Conservation (phyloP, 2,888 invertebrate species). For the Hypselothyrea guttata region DNA sequence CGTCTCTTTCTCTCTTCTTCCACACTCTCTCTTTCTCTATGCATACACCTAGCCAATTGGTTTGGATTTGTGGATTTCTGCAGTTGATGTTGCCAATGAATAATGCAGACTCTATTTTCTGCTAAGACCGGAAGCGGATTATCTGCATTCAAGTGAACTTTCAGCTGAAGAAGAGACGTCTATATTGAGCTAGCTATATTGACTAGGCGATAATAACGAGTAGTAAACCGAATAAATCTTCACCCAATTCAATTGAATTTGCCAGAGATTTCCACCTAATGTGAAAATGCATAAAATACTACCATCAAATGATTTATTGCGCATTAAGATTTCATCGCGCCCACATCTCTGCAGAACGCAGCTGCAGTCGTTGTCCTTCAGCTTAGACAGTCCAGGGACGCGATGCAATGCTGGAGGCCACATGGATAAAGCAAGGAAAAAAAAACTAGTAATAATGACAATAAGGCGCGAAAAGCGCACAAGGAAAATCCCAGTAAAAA, state of each 20-base stretch:
- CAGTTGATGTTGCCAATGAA: conserved; percentile 37
- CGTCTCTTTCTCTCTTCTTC: not conserved
- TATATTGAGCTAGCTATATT: not conserved
- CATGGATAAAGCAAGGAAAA: conserved; percentile 20
- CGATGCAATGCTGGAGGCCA: conserved; percentile 61
- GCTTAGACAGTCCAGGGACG: conserved; percentile 52
- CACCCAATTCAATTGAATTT: conserved; percentile 37
- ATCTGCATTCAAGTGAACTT: conserved; percentile 16
- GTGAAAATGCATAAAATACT: conserved; percentile 39
- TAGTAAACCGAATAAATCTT: conserved; percentile 12
- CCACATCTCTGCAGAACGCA: conserved; percentile 10
- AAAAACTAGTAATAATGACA: conserved; percentile 47
- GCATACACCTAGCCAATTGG: conserved; percentile 40
- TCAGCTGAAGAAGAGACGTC: conserved; percentile 9
- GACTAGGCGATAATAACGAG: too few species aligned
- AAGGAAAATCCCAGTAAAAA: conserved; percentile 27
- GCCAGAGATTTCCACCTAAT: conserved; percentile 41
- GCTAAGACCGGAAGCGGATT: conserved; percentile 7
- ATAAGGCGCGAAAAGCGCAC: conserved; percentile 59
- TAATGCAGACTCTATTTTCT: conserved; percentile 27
- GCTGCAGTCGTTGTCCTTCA: conserved; percentile 49
- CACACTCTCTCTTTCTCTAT: not conserved
- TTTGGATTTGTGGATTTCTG: conserved; percentile 38
- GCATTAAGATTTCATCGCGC: conserved; percentile 45
- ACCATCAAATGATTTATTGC: conserved; percentile 62